These are phyloP conservation scores for Rhorus exstirpatorius DNA, from an alignment of 2,888 invertebrate species.

Conservation along the genomic window DNA sequence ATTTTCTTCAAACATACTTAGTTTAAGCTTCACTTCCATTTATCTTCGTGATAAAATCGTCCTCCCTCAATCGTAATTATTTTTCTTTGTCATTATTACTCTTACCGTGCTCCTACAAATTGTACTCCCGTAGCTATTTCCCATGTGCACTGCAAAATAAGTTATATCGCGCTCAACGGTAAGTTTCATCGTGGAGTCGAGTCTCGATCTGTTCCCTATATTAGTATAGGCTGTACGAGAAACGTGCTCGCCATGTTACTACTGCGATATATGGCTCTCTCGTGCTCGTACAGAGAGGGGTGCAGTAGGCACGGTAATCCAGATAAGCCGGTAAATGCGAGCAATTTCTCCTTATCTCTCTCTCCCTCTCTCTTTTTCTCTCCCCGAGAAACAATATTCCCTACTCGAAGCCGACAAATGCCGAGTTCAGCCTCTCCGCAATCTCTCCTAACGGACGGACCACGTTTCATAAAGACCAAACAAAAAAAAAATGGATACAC, in stretches of 20 bases:
- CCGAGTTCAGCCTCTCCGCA: slow-evolving; percentile 67
- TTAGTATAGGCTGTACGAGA: slow-evolving; percentile 34
- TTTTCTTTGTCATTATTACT: background rate
- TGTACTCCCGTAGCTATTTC: background rate
- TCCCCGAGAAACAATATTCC: slow-evolving; percentile 79
- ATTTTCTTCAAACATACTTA: background rate
- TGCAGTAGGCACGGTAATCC: slow-evolving; percentile 76
- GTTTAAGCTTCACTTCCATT: background rate
- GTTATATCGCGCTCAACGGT: slow-evolving; percentile 44
- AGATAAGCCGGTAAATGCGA: slow-evolving; percentile 81
- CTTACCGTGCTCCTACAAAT: background rate
- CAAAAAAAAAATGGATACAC: slow-evolving; percentile 5
- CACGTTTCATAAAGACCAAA: slow-evolving; percentile 33
- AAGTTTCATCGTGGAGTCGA: slow-evolving; percentile 47
- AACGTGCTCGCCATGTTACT: slow-evolving; percentile 59
- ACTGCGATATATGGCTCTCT: slow-evolving; percentile 43
- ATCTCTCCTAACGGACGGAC: slow-evolving; percentile 58
- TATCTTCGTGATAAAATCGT: background rate
- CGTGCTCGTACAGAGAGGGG: slow-evolving; percentile 38
- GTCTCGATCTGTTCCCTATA: slow-evolving; percentile 36
- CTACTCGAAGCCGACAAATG: slow-evolving; percentile 76
- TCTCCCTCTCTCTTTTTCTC: slow-evolving; percentile 26
- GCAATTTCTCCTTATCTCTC: slow-evolving; percentile 77
- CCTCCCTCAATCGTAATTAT: background rate
- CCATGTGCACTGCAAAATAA: slow-evolving; percentile 21